Base-by-base conservation (phyloP, 2,113 vertebrate genomes). In the Eulacestoma nigropectus region DNA sequence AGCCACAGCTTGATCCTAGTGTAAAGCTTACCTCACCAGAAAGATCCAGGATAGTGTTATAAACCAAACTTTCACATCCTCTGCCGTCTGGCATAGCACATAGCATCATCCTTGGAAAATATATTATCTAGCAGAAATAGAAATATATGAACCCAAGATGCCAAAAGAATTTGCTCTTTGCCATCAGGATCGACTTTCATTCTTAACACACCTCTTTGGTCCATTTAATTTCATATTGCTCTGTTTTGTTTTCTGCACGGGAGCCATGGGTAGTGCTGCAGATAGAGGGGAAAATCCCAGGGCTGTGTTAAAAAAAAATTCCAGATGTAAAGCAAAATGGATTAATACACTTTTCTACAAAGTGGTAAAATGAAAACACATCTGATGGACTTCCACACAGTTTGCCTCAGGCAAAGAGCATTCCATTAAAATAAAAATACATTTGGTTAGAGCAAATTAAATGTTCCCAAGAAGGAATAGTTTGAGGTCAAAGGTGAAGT, bases 401-500 rank as follows among this genome's bases (percentile, higher is more conserved):
- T 87, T 95, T 94, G 95, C 97, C 96, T 94, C 82, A 93, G 95
- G 97, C 97, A 93, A 96, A 96, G 82, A 91, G 94, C 90, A 97
- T 97, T 97, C 96, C 90, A 96, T 97, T 95, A 93, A 97, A 97
- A 96, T 93, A 96, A 95, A 95, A 95, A 95, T 94, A 93, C 90
- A 76, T 97, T 93, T 93, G 95, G 94, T 96, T 96, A 96, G 65
- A 96, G 89, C 95, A 97, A 97, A 97, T 97, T 96, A 96, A 97
- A 94, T 72, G 92, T 87, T 96, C 95, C 96, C 97, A 94, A 81
- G 73, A 95, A 97, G 93, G 87, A 97, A 96, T 94, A 94, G 92
- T 86, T 94, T 65, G 30, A 93, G 96, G 94, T 96, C 90, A 97
- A 95, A 96, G 97, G 97, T 96, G 94, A 96, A 95, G 85, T 55